phyloP scores from a whole-genome alignment of 2,888 invertebrate genomes.

The Hypomecis punctinalis region DNA sequence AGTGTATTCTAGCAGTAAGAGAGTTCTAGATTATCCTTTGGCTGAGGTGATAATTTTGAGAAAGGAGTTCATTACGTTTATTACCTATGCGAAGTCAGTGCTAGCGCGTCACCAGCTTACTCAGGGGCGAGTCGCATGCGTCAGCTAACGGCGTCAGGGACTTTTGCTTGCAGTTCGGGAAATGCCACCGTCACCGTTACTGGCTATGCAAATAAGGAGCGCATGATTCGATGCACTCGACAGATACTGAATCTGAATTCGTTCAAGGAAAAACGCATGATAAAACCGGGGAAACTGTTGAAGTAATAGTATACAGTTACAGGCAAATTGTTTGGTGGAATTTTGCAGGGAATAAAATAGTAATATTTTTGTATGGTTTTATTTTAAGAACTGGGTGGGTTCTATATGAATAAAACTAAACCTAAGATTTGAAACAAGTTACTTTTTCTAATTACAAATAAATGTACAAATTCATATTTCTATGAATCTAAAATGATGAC shows the following conservation, averaged over 20 bases:
- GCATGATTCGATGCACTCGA: constrained; percentile 1
- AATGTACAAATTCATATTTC: too few species aligned
- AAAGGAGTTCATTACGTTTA: constrained; percentile 16
- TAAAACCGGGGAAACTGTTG: neutral
- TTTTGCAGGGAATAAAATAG: too few species aligned
- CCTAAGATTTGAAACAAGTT: too few species aligned
- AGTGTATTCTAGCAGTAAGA: too few species aligned
- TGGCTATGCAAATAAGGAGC: neutral
- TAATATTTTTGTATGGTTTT: too few species aligned
- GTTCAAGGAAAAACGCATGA: constrained; percentile 1
- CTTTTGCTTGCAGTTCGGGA: constrained; percentile 19
- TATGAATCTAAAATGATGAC: too few species aligned
- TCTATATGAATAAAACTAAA: too few species aligned
- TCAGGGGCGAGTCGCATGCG: constrained; percentile 15
- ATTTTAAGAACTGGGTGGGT: too few species aligned
- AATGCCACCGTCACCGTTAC: constrained; percentile 18
- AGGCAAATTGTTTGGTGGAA: too few species aligned
- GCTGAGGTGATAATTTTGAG: neutral
- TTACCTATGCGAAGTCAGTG: constrained; percentile 8
- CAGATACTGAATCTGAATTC: neutral
- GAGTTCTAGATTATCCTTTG: too few species aligned
- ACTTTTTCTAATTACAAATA: too few species aligned
- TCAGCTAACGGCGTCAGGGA: constrained; percentile 20
- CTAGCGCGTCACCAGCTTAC: constrained; percentile 7
- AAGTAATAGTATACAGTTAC: too few species aligned